A percentile compares a stretch with the other conserved stretches of the same genome.
Evolutionary conservation across 1,140 invertebrate genomes (phyloP).

Genomic region (Pomacea maculata): DNA sequence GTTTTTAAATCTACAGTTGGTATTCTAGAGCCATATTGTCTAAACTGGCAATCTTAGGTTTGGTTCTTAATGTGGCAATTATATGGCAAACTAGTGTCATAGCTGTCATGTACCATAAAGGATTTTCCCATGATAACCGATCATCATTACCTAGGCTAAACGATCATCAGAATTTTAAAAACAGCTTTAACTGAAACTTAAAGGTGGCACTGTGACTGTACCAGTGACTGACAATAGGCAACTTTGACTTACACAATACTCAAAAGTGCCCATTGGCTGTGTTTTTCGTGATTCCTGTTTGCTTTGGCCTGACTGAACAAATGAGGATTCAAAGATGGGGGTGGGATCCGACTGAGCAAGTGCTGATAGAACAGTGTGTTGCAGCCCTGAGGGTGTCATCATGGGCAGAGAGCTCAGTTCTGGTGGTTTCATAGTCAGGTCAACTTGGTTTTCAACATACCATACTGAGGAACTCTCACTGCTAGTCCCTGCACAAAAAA

Average conservation of each 20-base stretch:
- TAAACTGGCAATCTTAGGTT: too few species aligned
- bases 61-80: too few species aligned
- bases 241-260: slow-evolving; percentile 28
- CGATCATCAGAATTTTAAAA: too few species aligned
- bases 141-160: too few species aligned
- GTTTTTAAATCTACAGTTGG: too few species aligned
- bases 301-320: background rate
- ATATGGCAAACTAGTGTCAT: too few species aligned
- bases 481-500: background rate
- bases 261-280: slow-evolving; percentile 31
- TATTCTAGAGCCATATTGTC: too few species aligned
- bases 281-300: background rate
- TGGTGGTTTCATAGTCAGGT: background rate
- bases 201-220: background rate
- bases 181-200: background rate
- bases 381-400: slow-evolving; percentile 20
- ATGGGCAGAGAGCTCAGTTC: background rate
- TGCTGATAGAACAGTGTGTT: slow-evolving; percentile 25
- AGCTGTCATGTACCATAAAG: too few species aligned
- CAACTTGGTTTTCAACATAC: slow-evolving; percentile 6
- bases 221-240: background rate
- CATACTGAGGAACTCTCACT: background rate
- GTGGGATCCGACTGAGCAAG: background rate
- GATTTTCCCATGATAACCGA: too few species aligned
- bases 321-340: background rate